Evolutionary conservation across 2,888 invertebrate species (phyloP), one percentile per base, ranked within the genome.

Genomic region (Cerceris ruficornis): DNA sequence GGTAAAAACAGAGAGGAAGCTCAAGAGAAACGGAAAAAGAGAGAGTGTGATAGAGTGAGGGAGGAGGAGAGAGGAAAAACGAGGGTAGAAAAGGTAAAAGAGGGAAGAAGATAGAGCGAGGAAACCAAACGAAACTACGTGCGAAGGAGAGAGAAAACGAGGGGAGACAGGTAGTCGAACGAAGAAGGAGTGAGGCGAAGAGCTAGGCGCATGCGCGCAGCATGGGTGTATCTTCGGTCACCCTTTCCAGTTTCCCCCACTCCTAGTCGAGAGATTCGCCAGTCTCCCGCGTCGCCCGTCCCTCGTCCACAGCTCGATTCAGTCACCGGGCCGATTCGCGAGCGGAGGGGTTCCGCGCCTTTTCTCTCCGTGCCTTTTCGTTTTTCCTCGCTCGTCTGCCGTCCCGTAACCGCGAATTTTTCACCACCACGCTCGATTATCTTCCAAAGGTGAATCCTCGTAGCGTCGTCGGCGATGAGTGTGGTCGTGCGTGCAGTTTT

Each of bases 291-390:
- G 61, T 75, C 86, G 80, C 86, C 77, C 82, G 76, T 88, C 86
- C 89, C 87, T 86, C 86, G 80, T 83, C 87, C 80, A 82, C 75
- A 79, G 88, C 85, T 79, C 87, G 88, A 87, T 83, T 91, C 91
- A 91, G 91, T 91, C 89, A 91, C 90, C 91, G 91, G 91, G 87
- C 88, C 89, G 91, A 91, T 89, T 88, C 89, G 90, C 89, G 87
- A 88, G 88, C 84, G 88, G 87, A 88, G 90, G 87, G 87, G 85
- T 80, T 82, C 75, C 85, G 85, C 82, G 82, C 82, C 80, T 85
- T 84, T 85, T 80, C 83, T 85, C 85, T 86, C 80, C 84, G 72
- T 69, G 58, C 69, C 69, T 17, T 46, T 17, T 58, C 4, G 54
- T 14, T 39, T 13, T 59, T 74, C 60, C 15, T 42, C 15, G 54